Conservation (phyloP, 1,140 invertebrate species). For the Drosophila melanica region DNA sequence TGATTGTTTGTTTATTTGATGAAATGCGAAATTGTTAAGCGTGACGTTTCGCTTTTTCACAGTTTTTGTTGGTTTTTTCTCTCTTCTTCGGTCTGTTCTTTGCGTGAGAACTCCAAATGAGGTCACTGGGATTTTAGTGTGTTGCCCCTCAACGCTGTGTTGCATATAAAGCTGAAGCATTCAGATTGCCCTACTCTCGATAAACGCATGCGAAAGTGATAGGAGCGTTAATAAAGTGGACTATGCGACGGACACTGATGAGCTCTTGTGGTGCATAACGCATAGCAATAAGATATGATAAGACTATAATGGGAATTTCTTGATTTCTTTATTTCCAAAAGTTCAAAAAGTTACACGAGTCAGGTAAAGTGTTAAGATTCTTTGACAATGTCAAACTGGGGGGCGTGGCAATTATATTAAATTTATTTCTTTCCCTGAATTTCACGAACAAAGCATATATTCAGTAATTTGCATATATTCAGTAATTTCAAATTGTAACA, state of each 20-base stretch:
- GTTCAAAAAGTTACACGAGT: no score
- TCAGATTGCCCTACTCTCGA: constrained; percentile 69
- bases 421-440: no score
- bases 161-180: constrained; percentile 53
- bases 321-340: not conserved
- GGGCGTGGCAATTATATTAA: no score
- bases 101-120: constrained; percentile 77
- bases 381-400: no score
- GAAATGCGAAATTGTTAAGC: constrained; percentile 73
- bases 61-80: constrained; percentile 14
- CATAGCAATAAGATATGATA: no score
- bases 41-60: constrained; percentile 72
- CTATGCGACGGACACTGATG: not conserved
- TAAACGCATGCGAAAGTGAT: constrained; percentile 58
- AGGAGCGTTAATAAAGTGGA: constrained; percentile 4
- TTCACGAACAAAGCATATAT: no score
- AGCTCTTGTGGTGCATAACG: not conserved
- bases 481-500: no score
- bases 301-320: not conserved
- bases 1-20: constrained; percentile 65
- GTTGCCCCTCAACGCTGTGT: constrained; percentile 9
- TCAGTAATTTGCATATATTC: no score
- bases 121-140: constrained; percentile 59
- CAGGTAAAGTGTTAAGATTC: no score
- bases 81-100: constrained; percentile 49